Evolutionary conservation across 2,888 invertebrate genomes (phyloP).

Genomic region (Phengaris alcon): DNA sequence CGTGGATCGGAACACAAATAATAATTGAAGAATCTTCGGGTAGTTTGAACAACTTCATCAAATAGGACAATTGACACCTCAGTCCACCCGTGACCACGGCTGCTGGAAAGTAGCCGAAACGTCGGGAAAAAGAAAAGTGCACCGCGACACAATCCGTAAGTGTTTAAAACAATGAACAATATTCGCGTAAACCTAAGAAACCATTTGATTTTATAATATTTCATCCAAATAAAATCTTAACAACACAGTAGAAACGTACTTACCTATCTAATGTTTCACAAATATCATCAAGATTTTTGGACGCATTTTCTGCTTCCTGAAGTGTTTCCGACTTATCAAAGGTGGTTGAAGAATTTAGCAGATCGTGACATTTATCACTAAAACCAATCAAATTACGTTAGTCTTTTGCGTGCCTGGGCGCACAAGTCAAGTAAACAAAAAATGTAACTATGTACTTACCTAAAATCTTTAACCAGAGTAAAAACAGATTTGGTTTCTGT

Average conservation of each 20-base stretch:
- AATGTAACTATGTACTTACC: constrained; percentile 45
- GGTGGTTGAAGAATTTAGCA: constrained; percentile 32
- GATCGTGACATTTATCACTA: constrained; percentile 42
- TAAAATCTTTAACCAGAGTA: constrained; percentile 45
- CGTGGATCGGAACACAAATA: too few species aligned
- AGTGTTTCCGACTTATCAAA: constrained; percentile 40
- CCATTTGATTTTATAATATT: not conserved
- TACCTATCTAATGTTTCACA: constrained; percentile 50
- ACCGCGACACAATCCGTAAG: too few species aligned
- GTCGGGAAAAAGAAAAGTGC: too few species aligned
- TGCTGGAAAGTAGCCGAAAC: too few species aligned
- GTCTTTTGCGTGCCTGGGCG: not conserved
- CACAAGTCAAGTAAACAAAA: constrained; percentile 25
- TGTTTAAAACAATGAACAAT: too few species aligned
- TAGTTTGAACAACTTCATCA: too few species aligned
- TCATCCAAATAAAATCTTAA: not conserved
- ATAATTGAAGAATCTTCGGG: too few species aligned
- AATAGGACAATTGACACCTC: too few species aligned
- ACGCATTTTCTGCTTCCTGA: constrained; percentile 42
- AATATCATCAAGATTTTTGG: constrained; percentile 42
- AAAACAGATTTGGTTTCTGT: constrained; percentile 46
- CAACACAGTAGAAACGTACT: constrained; percentile 42
- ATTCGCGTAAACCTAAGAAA: too few species aligned
- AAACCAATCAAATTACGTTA: constrained; percentile 31
- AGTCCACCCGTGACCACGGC: too few species aligned